These are phyloP conservation scores for Bombus confusus DNA, from an alignment of 1,140 invertebrate genomes.

Conservation along the genomic window DNA sequence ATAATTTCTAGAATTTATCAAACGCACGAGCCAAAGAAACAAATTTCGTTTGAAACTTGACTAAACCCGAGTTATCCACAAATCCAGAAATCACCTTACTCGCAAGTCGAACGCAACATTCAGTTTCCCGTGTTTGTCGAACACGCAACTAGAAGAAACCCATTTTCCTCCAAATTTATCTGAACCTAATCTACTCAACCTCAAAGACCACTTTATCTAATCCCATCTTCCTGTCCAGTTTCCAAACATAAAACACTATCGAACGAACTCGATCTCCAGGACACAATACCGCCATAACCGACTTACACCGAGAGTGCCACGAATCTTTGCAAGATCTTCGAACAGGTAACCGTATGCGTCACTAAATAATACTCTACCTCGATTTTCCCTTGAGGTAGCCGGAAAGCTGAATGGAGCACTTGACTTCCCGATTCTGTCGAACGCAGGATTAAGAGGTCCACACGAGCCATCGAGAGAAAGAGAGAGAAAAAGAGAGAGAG, in stretches of 20 bases:
- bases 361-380: constrained; percentile 20
- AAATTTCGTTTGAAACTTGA: no score
- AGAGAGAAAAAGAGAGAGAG: neutral
- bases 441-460: constrained; percentile 46
- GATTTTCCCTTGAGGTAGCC: constrained; percentile 16
- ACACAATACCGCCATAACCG: neutral
- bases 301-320: neutral
- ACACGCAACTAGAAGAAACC: neutral
- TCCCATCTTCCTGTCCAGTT: neutral
- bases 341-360: constrained; percentile 18
- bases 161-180: neutral
- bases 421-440: constrained; percentile 53
- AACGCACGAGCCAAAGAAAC: neutral
- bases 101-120: neutral
- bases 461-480: constrained; percentile 3
- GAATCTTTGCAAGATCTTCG: neutral
- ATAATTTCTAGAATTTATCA: neutral
- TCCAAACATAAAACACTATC: neutral
- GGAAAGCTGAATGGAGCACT: constrained; percentile 53
- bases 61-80: neutral
- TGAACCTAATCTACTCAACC: neutral
- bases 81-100: neutral
- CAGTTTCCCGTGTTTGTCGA: neutral
- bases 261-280: no score
- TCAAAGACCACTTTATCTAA: neutral